Evolutionary conservation across 1,140 invertebrate species (phyloP), one percentile per base, ranked within the genome.

Genomic region (Conopomorpha cramerella): DNA sequence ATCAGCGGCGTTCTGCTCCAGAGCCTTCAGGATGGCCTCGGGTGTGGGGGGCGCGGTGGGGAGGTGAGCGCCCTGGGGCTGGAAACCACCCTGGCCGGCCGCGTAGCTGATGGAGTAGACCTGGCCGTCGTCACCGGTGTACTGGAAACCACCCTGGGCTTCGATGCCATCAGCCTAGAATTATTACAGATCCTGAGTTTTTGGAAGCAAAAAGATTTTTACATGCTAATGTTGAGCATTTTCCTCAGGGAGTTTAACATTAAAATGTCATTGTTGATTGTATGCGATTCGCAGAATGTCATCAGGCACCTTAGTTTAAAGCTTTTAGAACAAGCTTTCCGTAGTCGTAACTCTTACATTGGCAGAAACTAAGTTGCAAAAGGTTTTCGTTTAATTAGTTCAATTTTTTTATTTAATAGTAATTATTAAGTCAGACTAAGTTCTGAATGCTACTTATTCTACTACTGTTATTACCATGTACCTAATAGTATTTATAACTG

Each of bases 21-120:
- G 61, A 12, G 86, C 78, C 43, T 80, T 82, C 38, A 79, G 67
- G 36, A 90, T 90, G 7, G 83, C 87, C 26, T 82, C 79, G 1
- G 87, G 87, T 34, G 89, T 84, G 3, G 87, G 86, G 0, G 86
- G 87, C 2, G 86, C 84, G 1, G 85, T 87, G 7, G 85, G 84
- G 2, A 86, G 51, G 43, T 85, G 82, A 11, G 72, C 79, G 8
- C 84, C 84, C 23, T 70, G 61, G 1, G 84, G 82, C 40, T 80
- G 71, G 45, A 82, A 84, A 2, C 82, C 84, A 15, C 80, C 81
- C 49, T 87, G 81, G 50, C 87, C 85, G 36, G 84, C 84, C 1
- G 78, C 78, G 52, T 86, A 89, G 2, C 78, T 70, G 30, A 87
- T 51, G 29, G 46, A 55, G 37, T 66, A 70, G 4, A 56, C 43